Percentiles rank a stretch among this genome's conserved stretches.
These are phyloP conservation scores for Epizoanthus rinbou DNA, from an alignment of 92 coral and sea anemone genomes.

Conservation along the genomic window DNA sequence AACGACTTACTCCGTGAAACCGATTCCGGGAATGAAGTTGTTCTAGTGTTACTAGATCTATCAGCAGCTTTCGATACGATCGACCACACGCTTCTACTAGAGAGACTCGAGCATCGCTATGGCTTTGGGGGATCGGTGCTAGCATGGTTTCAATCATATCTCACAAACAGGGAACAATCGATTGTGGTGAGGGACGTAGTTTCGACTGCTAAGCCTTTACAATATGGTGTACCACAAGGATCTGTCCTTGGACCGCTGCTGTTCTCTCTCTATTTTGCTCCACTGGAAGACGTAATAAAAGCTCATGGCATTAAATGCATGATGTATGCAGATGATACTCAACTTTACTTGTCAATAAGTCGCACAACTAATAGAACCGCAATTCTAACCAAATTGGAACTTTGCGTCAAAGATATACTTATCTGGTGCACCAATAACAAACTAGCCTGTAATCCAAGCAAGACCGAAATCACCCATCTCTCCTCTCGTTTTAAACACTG, in stretches of 20 bases:
- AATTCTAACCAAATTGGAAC: constrained; percentile 12
- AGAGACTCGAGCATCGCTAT: constrained; percentile 33
- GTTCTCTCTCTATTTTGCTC: constrained; percentile 35
- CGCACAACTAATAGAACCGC: background rate
- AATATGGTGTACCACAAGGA: no score
- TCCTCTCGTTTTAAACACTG: constrained; percentile 18
- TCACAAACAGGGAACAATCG: constrained; percentile 23
- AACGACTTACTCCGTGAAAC: constrained; percentile 39
- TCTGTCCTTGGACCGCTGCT: constrained; percentile 53
- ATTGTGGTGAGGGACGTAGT: constrained; percentile 25
- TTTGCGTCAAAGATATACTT: constrained; percentile 16
- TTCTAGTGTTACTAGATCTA: constrained; percentile 50
- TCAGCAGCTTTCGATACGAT: no score
- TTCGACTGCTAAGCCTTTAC: constrained; percentile 32
- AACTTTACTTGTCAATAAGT: constrained; percentile 40
- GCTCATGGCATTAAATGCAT: constrained; percentile 44
- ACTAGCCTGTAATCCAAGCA: constrained; percentile 22
- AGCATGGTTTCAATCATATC: constrained; percentile 45
- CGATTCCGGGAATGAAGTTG: constrained; percentile 17
- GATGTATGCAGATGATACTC: constrained; percentile 56
- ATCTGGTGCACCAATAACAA: constrained; percentile 19
- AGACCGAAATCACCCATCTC: constrained; percentile 20
- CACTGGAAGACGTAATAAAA: constrained; percentile 40
- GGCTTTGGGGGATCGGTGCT: constrained; percentile 38
- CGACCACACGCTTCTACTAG: constrained; percentile 41